Base-by-base conservation (phyloP, 2,113 vertebrate species). In the Rhynchomys soricoides region DNA sequence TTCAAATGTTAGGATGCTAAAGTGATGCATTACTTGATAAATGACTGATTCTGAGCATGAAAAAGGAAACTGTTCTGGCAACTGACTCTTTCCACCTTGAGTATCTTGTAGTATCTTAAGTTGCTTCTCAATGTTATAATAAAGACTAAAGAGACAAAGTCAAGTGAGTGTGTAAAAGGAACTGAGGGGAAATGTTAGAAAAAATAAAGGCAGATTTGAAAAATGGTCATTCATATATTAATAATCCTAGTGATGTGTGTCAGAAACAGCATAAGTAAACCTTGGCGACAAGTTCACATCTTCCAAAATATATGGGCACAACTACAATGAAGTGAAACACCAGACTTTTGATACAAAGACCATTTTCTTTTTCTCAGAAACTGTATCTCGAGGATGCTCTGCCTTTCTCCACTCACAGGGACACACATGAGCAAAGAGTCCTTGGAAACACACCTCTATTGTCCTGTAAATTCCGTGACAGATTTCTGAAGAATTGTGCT, bases 401-500 rank as follows among this genome's bases (percentile, higher is more conserved):
- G 50, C 17, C 10, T 29, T 82, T 82, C 21, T 17, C 29, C 24
- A 57, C 66, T 70, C 77, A 81, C 13, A 34, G 0, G 78, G 40
- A 94, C 9, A 70, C 77, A 90, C 17, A 90, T 1, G 8, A 64
- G 70, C 83, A 86, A 94, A 43, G 24, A 75, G 50, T 34, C 57
- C 74, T 86, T 89, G 55, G 55, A 94, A 94, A n/a, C 43, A 34
- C 26, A 59, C 57, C 93, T 75, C 86, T 79, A 62, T 70, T 5
- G 3, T 55, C 50, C 78, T 73, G n/a, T 62, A 96, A 97, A 95
- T 40, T 83, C 0, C 3, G 64, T 40, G 75, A 45, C 66, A 95
- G 55, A 73, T 92, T 96, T 96, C 94, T 94, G 86, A 94, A 89
- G 78, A 96, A 91, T 55, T 79, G 24, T 19, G 50, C 24, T 77